phyloP scores from a whole-genome alignment of 2,113 vertebrate genomes.

The Pelmatolapia mariae region DNA sequence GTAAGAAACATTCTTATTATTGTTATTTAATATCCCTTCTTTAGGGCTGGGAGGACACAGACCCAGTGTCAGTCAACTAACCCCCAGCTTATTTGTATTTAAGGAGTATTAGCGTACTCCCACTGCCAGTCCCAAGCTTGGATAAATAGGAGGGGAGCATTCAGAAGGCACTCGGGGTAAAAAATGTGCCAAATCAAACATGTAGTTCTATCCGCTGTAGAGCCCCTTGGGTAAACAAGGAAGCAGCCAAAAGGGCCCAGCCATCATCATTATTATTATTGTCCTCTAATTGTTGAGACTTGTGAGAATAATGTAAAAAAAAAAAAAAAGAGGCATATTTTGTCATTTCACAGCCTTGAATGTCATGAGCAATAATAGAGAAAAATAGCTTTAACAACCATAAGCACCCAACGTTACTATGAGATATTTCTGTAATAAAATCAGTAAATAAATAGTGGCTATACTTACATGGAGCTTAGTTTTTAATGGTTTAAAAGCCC shows the following conservation, averaged over 20 bases:
- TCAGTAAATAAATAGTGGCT: background rate
- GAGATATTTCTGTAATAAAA: background rate
- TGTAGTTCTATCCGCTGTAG: background rate
- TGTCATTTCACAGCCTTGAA: background rate
- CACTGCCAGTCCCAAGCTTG: background rate
- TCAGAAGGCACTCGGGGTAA: background rate
- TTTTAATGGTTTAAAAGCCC: background rate
- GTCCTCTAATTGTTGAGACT: background rate
- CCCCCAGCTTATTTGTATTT: background rate
- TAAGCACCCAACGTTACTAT: background rate
- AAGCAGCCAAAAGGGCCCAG: background rate
- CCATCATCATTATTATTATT: background rate
- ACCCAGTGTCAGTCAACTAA: background rate
- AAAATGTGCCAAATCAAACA: background rate
- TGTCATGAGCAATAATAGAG: background rate
- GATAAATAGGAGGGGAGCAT: background rate
- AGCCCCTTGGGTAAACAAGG: background rate
- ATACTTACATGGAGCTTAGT: accelerated
- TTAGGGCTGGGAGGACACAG: background rate
- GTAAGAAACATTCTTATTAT: background rate
- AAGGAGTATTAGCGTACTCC: background rate
- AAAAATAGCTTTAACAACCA: background rate
- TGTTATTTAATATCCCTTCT: background rate
- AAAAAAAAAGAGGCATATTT: accelerated
- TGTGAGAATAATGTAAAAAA: background rate